Percentiles rank a stretch among this genome's conserved stretches.
These are phyloP conservation scores for Pachyramphus minor DNA, from an alignment of 2,113 vertebrate genomes.

Conservation along the genomic window DNA sequence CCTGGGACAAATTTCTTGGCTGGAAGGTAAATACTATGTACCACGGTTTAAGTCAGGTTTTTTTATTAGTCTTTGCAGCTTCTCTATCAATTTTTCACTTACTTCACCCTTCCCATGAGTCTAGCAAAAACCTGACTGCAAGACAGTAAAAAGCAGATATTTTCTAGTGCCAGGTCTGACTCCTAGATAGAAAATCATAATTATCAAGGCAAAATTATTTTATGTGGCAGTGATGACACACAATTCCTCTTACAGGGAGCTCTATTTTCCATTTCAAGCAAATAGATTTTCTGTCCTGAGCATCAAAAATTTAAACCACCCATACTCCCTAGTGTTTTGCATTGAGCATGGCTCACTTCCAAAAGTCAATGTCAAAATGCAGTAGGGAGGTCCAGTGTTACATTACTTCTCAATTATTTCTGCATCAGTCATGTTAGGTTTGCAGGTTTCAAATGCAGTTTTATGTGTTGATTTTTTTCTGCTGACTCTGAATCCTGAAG, in stretches of 20 bases:
- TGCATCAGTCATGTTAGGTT: not conserved
- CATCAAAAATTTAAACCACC: not conserved
- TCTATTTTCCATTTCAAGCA: constrained; percentile 1
- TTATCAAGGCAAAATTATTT: not conserved
- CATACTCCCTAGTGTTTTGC: not conserved
- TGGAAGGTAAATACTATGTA: not conserved
- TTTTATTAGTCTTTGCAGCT: not conserved
- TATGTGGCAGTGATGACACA: not conserved
- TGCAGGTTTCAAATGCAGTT: not conserved
- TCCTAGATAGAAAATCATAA: not conserved
- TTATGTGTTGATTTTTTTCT: not conserved
- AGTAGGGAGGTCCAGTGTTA: not conserved
- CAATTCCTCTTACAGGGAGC: not conserved
- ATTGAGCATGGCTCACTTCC: not conserved
- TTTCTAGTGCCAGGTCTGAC: not conserved
- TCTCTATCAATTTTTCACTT: not conserved
- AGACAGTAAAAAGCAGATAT: not conserved
- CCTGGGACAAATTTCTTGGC: not conserved
- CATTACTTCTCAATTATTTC: not conserved
- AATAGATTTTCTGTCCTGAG: constrained; percentile 11
- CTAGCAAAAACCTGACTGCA: not conserved
- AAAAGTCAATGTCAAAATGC: not conserved
- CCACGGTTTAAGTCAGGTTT: not conserved
- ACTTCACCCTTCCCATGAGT: not conserved
- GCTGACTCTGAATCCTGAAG: not conserved